Evolutionary conservation across 2,113 vertebrate genomes (phyloP).

Genomic region (Erythrocercus mccallii): DNA sequence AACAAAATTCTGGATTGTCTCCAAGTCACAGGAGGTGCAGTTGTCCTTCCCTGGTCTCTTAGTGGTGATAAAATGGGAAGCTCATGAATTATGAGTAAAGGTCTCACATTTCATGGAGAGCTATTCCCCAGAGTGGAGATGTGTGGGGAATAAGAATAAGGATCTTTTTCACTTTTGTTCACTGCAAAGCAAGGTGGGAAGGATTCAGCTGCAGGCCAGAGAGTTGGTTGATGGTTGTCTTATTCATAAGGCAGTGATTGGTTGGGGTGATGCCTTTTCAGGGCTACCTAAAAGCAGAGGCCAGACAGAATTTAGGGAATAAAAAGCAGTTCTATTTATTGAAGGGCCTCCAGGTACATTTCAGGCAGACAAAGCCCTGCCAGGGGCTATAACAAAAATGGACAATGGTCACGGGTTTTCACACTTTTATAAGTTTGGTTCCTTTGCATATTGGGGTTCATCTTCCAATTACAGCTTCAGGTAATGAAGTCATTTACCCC

Average conservation of each 20-base stretch:
- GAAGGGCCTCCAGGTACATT: not conserved
- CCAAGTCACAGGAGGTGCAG: not conserved
- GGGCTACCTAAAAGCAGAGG: not conserved
- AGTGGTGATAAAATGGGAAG: not conserved
- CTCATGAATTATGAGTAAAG: not conserved
- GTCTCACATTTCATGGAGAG: not conserved
- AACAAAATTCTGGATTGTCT: not conserved
- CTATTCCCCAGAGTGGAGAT: not conserved
- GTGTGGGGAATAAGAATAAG: not conserved
- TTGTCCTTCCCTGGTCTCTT: not conserved
- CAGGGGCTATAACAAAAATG: not conserved
- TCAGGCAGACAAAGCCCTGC: not conserved
- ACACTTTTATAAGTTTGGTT: not conserved
- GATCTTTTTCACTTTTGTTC: not conserved
- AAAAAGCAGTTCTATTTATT: not conserved
- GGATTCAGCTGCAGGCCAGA: not conserved
- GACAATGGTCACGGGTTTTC: accelerated
- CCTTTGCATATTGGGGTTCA: not conserved
- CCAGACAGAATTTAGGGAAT: not conserved
- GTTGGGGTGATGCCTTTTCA: not conserved
- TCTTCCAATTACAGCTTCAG: not conserved
- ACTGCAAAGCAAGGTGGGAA: not conserved
- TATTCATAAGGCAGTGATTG: not conserved
- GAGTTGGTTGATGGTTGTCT: not conserved
- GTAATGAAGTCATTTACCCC: not conserved